A percentile compares a stretch with the other conserved stretches of the same genome.
Conservation (phyloP, 2,113 vertebrate genomes). For the Plotosus lineatus region DNA sequence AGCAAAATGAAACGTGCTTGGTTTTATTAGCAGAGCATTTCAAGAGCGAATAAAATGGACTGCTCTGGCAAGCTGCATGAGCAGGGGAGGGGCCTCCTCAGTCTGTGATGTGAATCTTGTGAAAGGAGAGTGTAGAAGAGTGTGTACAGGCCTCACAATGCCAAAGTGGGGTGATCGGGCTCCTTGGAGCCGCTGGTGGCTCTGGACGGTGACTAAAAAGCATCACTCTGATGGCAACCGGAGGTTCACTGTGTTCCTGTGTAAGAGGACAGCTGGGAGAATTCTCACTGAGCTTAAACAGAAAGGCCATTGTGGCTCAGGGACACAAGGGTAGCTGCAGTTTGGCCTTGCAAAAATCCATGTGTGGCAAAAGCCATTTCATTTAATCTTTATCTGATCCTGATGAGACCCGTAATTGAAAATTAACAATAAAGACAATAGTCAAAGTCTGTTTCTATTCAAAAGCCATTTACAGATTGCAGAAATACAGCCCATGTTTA, state of each 20-base stretch:
- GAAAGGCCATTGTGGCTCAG: slow-evolving; percentile 76
- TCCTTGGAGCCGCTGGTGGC: slow-evolving; percentile 73
- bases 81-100: slow-evolving; percentile 50
- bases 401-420: slow-evolving; percentile 64
- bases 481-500: slow-evolving; percentile 36
- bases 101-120: slow-evolving; percentile 67
- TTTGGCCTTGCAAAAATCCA: slow-evolving; percentile 71
- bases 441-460: slow-evolving; percentile 45
- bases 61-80: background rate
- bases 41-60: slow-evolving; percentile 2
- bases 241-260: slow-evolving; percentile 81
- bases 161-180: slow-evolving; percentile 72
- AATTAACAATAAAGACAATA: slow-evolving; percentile 48
- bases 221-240: slow-evolving; percentile 80
- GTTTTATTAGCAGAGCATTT: slow-evolving; percentile 1
- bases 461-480: slow-evolving; percentile 45
- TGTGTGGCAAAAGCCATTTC: slow-evolving; percentile 69
- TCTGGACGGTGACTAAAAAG: slow-evolving; percentile 74
- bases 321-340: slow-evolving; percentile 70
- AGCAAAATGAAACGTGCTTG: background rate
- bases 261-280: slow-evolving; percentile 79
- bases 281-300: slow-evolving; percentile 80
- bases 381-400: slow-evolving; percentile 66
- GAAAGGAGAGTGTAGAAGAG: slow-evolving; percentile 68
- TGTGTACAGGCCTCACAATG: slow-evolving; percentile 70